phyloP scores from a whole-genome alignment of 2,113 vertebrate species.

The Cochlearius cochlearius region DNA sequence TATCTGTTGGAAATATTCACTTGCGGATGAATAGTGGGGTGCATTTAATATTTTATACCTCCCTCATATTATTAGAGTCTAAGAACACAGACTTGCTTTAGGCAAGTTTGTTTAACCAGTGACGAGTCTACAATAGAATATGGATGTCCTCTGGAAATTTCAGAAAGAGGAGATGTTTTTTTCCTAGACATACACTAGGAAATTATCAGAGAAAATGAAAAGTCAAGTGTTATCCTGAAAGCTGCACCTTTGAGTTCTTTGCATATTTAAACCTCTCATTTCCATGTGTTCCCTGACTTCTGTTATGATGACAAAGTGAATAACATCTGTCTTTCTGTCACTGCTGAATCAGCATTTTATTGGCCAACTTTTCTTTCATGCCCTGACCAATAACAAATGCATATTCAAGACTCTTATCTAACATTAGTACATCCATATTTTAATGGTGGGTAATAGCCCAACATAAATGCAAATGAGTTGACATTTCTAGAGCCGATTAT shows the following conservation, averaged over 20 bases:
- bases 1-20: neutral
- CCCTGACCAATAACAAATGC: neutral
- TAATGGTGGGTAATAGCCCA: neutral
- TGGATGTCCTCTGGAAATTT: neutral
- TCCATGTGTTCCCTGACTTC: neutral
- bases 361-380: neutral
- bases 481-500: neutral
- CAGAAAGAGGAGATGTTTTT: neutral
- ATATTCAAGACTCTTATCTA: neutral
- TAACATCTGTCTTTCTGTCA: neutral
- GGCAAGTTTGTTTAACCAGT: neutral
- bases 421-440: neutral
- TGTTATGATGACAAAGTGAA: neutral
- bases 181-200: neutral
- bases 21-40: neutral
- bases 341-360: neutral
- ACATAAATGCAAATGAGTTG: neutral
- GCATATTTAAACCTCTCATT: neutral
- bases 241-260: neutral
- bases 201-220: neutral
- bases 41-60: conserved; percentile 2
- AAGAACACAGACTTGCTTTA: neutral
- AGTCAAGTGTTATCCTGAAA: neutral
- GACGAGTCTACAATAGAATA: conserved; percentile 36
- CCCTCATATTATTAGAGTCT: neutral